phyloP scores from a whole-genome alignment of 1,140 invertebrate genomes.

The Conopomorpha cramerella region DNA sequence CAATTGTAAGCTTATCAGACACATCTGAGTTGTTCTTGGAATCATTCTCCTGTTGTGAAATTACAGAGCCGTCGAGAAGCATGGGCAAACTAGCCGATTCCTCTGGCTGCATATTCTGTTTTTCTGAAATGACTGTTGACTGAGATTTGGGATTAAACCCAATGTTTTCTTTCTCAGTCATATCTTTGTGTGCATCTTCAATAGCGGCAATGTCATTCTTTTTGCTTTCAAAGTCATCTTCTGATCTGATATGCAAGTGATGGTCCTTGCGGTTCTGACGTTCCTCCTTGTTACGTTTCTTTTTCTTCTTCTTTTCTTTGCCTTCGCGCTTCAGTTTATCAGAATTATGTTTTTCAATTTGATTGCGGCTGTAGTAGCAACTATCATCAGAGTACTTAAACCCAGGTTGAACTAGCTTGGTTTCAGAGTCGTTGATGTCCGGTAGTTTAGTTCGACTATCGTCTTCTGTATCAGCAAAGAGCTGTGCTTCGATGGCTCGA shows the following conservation, averaged over 20 bases:
- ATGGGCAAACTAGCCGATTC: constrained; percentile 50
- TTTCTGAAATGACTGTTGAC: too few relatives aligned
- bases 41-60: constrained; percentile 15
- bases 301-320: constrained; percentile 81
- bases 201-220: too few relatives aligned
- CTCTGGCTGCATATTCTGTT: constrained; percentile 22
- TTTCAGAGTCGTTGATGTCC: too few relatives aligned
- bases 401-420: constrained; percentile 52
- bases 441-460: constrained; percentile 23
- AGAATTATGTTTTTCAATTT: constrained; percentile 33
- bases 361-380: too few relatives aligned
- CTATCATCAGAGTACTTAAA: constrained; percentile 57
- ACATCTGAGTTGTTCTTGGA: constrained; percentile 13
- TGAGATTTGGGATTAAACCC: too few relatives aligned
- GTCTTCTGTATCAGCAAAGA: constrained; percentile 66
- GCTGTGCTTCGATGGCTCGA: constrained; percentile 77
- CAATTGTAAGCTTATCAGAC: constrained; percentile 15
- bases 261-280: constrained; percentile 69
- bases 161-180: too few relatives aligned
- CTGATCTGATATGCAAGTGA: too few relatives aligned
- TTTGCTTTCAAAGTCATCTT: too few relatives aligned
- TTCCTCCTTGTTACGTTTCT: constrained; percentile 81
- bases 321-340: constrained; percentile 64
- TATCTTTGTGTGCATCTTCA: too few relatives aligned
- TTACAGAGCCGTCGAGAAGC: constrained; percentile 46